A percentile compares a stretch with the other conserved stretches of the same genome.
These are phyloP conservation scores for Sciurus niger DNA, from an alignment of 2,113 vertebrate genomes.

Conservation along the genomic window DNA sequence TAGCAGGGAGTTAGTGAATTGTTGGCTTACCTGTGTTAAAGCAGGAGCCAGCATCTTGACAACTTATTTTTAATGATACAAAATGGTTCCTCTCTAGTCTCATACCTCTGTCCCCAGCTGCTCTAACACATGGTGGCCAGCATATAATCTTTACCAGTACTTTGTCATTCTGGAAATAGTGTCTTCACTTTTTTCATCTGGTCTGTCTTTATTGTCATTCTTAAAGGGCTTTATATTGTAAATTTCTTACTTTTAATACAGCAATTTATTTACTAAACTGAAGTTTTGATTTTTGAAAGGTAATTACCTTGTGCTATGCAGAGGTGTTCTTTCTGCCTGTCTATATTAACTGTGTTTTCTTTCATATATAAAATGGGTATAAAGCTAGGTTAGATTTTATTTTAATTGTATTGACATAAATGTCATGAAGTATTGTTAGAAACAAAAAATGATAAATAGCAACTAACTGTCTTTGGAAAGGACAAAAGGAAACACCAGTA, in stretches of 20 bases:
- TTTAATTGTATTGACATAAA: conserved; percentile 53
- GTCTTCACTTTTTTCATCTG: not conserved
- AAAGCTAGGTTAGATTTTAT: conserved; percentile 53
- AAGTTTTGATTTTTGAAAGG: conserved; percentile 41
- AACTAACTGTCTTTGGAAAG: conserved; percentile 8
- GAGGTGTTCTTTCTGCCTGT: conserved; percentile 44
- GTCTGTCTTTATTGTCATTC: conserved; percentile 27
- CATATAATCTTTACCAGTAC: not conserved
- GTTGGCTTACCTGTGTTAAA: conserved; percentile 30
- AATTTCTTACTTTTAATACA: conserved; percentile 41
- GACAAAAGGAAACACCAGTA: conserved; percentile 7
- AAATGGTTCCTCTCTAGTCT: conserved; percentile 16
- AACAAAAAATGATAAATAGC: conserved; percentile 39
- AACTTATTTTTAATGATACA: conserved; percentile 55
- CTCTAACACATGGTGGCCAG: not conserved
- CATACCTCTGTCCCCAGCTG: not conserved
- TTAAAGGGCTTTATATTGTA: conserved; percentile 21
- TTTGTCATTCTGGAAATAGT: conserved; percentile 20
- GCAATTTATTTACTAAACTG: conserved; percentile 35
- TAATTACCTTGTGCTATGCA: conserved; percentile 41
- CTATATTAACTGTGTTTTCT: conserved; percentile 22
- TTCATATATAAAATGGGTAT: conserved; percentile 37
- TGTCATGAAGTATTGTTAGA: conserved; percentile 16
- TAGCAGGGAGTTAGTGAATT: conserved; percentile 20
- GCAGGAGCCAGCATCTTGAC: not conserved